A percentile compares a stretch with the other conserved stretches of the same genome.
Evolutionary conservation across 2,113 vertebrate species (phyloP).

Genomic region (Poicephalus gulielmi): DNA sequence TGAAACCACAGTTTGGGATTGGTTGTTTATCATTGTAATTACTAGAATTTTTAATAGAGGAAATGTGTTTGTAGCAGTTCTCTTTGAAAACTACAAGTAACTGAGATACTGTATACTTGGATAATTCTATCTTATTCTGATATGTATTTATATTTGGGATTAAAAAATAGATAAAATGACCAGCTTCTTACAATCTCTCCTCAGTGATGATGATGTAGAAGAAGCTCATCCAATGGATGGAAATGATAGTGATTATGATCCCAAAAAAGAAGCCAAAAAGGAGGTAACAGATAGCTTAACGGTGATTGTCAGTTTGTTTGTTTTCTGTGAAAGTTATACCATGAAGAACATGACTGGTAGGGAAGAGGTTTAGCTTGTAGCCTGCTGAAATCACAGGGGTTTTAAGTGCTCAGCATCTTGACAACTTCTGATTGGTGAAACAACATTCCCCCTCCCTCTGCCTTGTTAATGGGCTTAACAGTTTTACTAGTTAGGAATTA

Average conservation of each 20-base stretch:
- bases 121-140: background rate
- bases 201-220: constrained; percentile 93
- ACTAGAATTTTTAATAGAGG: background rate
- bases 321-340: background rate
- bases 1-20: background rate
- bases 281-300: constrained; percentile 82
- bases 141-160: background rate
- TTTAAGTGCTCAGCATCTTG: background rate
- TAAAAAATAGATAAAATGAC: background rate
- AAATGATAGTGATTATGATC: constrained; percentile 96
- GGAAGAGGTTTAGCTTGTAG: background rate
- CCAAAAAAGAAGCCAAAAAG: constrained; percentile 96
- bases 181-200: constrained; percentile 48
- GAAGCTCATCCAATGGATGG: constrained; percentile 90
- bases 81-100: background rate
- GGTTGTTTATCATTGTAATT: background rate
- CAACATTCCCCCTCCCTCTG: background rate
- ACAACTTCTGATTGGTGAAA: background rate
- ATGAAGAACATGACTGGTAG: background rate
- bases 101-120: background rate
- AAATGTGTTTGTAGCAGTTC: background rate
- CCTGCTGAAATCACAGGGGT: background rate
- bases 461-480: background rate
- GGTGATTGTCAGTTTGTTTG: constrained; percentile 58
- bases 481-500: background rate